phyloP scores from a whole-genome alignment of 2,797 vertebrate genomes.

The Semaprochilodus insignis region DNA sequence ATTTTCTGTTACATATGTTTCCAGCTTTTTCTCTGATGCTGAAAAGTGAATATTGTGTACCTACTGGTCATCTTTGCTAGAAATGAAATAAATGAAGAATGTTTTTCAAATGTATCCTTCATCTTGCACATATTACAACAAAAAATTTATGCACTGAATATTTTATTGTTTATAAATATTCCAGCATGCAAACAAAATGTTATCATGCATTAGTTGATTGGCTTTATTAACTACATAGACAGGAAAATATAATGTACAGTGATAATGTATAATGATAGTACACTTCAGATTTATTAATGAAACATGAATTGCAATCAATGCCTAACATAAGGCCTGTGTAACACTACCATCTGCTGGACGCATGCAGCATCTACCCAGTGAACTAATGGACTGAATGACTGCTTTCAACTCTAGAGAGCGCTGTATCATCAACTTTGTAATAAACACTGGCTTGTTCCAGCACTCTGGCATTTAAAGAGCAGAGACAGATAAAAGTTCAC shows the following conservation, averaged over 20 bases:
- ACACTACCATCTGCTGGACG: slow-evolving; percentile 57
- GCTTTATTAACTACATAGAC: not conserved
- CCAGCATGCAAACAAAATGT: not conserved
- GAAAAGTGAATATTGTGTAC: too few species aligned
- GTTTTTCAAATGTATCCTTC: too few species aligned
- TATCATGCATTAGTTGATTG: not conserved
- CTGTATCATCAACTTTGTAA: slow-evolving; percentile 13
- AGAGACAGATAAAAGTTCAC: slow-evolving; percentile 7
- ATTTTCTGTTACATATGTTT: too few species aligned
- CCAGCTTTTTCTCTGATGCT: too few species aligned
- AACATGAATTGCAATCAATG: not conserved
- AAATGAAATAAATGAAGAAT: too few species aligned
- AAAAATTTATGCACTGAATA: not conserved
- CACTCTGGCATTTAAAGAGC: not conserved
- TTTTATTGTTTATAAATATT: not conserved
- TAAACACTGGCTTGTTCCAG: not conserved
- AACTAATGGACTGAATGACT: not conserved
- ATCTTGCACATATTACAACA: not conserved
- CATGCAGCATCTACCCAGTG: not conserved
- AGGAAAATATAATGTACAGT: not conserved
- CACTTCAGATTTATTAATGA: not conserved
- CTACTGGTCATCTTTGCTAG: too few species aligned
- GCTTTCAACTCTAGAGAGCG: slow-evolving; percentile 41
- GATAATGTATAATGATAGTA: not conserved
- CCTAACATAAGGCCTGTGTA: slow-evolving; percentile 12